These are phyloP conservation scores for Chloropsis cyanopogon DNA, from an alignment of 2,113 vertebrate genomes.

Conservation along the genomic window DNA sequence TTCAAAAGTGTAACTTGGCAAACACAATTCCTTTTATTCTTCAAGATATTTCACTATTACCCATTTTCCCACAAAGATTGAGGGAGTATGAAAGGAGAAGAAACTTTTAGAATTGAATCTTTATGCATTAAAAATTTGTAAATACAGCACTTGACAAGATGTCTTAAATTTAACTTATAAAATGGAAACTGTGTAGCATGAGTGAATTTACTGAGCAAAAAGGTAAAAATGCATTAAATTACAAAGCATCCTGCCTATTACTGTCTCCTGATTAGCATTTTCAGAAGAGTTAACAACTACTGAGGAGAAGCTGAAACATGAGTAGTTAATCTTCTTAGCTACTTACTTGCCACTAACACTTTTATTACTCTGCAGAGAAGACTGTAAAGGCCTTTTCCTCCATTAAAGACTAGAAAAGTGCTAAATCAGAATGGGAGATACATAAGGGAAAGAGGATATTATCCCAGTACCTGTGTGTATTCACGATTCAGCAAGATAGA, in stretches of 20 bases:
- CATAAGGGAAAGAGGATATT: background rate
- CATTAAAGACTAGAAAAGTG: background rate
- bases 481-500: background rate
- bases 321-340: background rate
- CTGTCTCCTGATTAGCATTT: background rate
- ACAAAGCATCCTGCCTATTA: background rate
- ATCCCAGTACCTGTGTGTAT: background rate
- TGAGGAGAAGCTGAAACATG: background rate
- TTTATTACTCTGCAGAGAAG: background rate
- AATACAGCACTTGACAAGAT: background rate
- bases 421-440: background rate
- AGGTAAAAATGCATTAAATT: background rate
- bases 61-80: background rate
- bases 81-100: background rate
- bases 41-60: background rate
- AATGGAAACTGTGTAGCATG: background rate
- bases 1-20: background rate
- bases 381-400: background rate
- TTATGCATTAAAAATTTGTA: background rate
- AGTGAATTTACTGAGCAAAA: background rate
- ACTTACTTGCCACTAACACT: background rate
- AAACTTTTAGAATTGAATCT: background rate
- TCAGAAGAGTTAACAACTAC: background rate
- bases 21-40: background rate
- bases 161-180: background rate